Evolutionary conservation across 2,888 invertebrate genomes (phyloP).

Genomic region (Miltochrista miniata): DNA sequence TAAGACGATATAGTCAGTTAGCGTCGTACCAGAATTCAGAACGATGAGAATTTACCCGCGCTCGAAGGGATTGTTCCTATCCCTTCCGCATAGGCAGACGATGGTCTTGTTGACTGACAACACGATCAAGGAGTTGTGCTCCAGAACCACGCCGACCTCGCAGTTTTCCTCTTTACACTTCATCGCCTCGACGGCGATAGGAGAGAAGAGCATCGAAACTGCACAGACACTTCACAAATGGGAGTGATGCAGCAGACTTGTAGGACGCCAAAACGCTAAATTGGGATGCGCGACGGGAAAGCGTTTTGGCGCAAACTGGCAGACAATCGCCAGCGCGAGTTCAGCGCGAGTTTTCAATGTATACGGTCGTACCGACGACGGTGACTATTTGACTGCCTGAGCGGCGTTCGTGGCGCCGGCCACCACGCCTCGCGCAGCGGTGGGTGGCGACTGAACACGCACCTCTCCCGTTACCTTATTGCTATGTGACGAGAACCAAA

Average conservation of each 20-base stretch:
- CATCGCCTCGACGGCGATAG: slow-evolving; percentile 82
- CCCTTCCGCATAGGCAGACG: slow-evolving; percentile 80
- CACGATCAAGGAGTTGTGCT: slow-evolving; percentile 80
- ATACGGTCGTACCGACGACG: slow-evolving; percentile 71
- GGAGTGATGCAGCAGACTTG: slow-evolving; percentile 40
- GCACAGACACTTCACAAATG: slow-evolving; percentile 65
- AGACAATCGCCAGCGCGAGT: slow-evolving; percentile 50
- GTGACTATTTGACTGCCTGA: slow-evolving; percentile 76
- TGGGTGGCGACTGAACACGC: slow-evolving; percentile 76
- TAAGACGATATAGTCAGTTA: slow-evolving; percentile 45
- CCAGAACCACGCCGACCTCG: slow-evolving; percentile 81
- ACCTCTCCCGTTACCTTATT: slow-evolving; percentile 82
- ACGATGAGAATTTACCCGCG: slow-evolving; percentile 75
- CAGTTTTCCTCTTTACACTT: slow-evolving; percentile 84
- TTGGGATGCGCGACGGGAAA: slow-evolving; percentile 62
- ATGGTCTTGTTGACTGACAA: slow-evolving; percentile 80
- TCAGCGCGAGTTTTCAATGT: slow-evolving; percentile 64
- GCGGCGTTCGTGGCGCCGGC: slow-evolving; percentile 59
- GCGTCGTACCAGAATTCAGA: slow-evolving; percentile 53
- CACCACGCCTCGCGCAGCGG: slow-evolving; percentile 76
- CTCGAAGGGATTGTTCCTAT: slow-evolving; percentile 76
- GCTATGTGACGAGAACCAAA: slow-evolving; percentile 77
- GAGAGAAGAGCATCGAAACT: slow-evolving; percentile 81
- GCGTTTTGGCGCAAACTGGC: slow-evolving; percentile 75
- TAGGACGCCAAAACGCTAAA: slow-evolving; percentile 56